Percentiles rank a stretch among this genome's conserved stretches.
phyloP scores from a whole-genome alignment of 2,797 vertebrate species.

The Chelmon rostratus region DNA sequence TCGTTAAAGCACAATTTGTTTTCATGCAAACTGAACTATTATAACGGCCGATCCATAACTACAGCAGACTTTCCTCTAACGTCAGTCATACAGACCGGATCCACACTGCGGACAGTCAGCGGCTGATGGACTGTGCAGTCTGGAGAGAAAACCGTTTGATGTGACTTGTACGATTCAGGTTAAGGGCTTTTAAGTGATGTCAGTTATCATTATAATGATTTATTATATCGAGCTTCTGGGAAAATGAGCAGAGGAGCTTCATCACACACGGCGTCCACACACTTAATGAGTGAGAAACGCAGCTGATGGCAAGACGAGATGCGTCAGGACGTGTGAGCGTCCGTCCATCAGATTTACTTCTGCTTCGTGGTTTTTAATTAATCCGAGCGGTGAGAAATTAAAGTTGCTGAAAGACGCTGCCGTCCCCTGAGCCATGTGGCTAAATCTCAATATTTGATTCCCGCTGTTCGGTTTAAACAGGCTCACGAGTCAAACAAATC shows the following conservation, averaged over 20 bases:
- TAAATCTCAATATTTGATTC: constrained; percentile 11
- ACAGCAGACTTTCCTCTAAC: too few species aligned
- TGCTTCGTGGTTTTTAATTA: background rate
- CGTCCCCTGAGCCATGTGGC: background rate
- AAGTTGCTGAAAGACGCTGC: background rate
- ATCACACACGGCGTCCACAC: too few species aligned
- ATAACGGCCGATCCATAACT: too few species aligned
- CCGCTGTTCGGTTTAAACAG: constrained; percentile 7
- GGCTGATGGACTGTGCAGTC: background rate
- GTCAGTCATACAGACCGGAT: too few species aligned
- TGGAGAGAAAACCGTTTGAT: background rate
- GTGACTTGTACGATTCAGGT: background rate
- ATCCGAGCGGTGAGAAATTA: background rate
- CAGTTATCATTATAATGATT: background rate
- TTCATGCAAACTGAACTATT: too few species aligned
- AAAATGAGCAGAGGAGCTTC: background rate
- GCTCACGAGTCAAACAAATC: constrained; percentile 1
- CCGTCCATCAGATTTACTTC: background rate
- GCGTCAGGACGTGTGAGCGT: too few species aligned
- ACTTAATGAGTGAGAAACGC: background rate
- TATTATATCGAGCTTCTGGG: background rate
- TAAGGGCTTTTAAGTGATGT: background rate
- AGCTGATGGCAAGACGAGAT: background rate
- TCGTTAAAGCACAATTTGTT: too few species aligned
- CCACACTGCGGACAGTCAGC: background rate